A percentile compares a stretch with the other conserved stretches of the same genome.
phyloP scores from a whole-genome alignment of 2,797 vertebrate species.

The Lindbergichthys nudifrons region DNA sequence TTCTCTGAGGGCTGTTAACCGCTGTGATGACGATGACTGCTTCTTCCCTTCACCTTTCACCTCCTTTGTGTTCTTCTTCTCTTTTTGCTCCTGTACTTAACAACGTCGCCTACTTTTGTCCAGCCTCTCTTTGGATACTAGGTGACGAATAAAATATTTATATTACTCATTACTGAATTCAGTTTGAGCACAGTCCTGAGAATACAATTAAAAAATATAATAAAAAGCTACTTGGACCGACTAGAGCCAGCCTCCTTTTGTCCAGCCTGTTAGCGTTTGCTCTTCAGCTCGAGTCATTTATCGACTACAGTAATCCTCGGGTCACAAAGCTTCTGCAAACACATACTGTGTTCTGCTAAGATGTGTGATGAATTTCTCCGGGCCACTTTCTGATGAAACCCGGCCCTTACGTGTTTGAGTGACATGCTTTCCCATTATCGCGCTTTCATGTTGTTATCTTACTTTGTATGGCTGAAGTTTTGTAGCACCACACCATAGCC shows the following conservation, averaged over 20 bases:
- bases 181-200: neutral
- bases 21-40: constrained; percentile 51
- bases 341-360: neutral
- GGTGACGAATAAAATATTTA: constrained; percentile 27
- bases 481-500: neutral
- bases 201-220: no score
- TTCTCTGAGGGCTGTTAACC: constrained; percentile 53
- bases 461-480: constrained; percentile 1
- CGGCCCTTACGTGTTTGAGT: neutral
- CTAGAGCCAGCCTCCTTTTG: neutral
- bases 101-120: constrained; percentile 1
- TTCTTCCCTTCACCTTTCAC: constrained; percentile 37
- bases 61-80: constrained; percentile 15
- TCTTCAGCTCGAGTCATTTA: neutral
- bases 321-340: neutral
- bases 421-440: neutral
- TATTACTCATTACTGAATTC: constrained; percentile 11
- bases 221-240: neutral
- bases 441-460: neutral
- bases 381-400: neutral
- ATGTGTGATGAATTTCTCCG: neutral
- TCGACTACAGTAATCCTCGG: neutral
- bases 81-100: constrained; percentile 14
- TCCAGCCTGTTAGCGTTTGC: neutral
- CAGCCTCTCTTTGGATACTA: constrained; percentile 2